Evolutionary conservation across 2,113 vertebrate genomes (phyloP), one percentile per base, ranked within the genome.

Genomic region (Sinocyclocheilus anophthalmus): DNA sequence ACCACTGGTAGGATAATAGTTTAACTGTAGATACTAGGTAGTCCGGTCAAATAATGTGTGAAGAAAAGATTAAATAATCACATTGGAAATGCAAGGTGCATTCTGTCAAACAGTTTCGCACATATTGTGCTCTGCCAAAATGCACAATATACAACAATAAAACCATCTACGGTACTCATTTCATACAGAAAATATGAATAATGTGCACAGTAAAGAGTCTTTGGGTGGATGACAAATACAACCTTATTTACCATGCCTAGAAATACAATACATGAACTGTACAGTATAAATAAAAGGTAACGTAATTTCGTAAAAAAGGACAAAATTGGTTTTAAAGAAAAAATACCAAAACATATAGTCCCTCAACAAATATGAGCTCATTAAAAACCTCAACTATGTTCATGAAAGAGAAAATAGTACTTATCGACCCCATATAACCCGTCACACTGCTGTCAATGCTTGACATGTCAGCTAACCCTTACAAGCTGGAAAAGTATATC

Each of bases 391-490:
- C 16, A 53, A n/a, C 0, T 5, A 72, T 70, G 18, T 45, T 4
- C 37, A 9, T n/a, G 42, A 42, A 45, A 50, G 6, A 50, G 16
- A 18, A 37, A 76, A 50, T 26, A 26, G n/a, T 76, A 50, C 10
- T 59, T 61, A 7, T 37, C n/a, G 55, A 79, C 57, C 20, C 33
- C 22, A 11, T 39, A 11, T 13, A 69, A 50, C 42, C 53, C 10
- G 80, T 69, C 63, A 53, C 79, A 24, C 57, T 65, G 79, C 59
- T 81, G 59, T 65, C 79, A 81, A 3, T 67, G 79, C 37, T 3
- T 48, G 61, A 26, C 37, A 79, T n/a, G 79, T 48, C 61, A 81
- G 65, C 79, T 30, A 48, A 45, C 22, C 79, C 48, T 65, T 65
- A 63, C 57, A 26, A 59, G 59, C 39, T 26, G 57, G 61, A 26